Evolutionary conservation across 2,888 invertebrate genomes (phyloP), one percentile per base, ranked within the genome.

Genomic region (Chymomyza procnemis): DNA sequence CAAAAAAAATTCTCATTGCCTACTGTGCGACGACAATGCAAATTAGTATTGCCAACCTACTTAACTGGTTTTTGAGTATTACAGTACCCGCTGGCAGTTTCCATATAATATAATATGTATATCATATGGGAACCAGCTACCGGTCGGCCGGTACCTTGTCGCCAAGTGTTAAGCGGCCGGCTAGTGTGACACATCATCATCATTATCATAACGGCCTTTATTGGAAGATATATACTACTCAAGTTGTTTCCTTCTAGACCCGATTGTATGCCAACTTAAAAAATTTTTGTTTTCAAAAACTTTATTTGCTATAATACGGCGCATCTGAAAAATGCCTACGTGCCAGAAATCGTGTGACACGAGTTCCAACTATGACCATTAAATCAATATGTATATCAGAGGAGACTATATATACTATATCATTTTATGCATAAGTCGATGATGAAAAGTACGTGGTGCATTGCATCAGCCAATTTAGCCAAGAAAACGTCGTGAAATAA

Each of bases 381-480:
- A 41, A 41, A 41, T 50, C 12, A 59, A 18, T 59, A 41, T 47
- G 47, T 47, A 47, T 59, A 46, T 18, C 30, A 59, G 14, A 19
- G 34, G 34, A 14, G 19, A 46, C 50, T 59, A 47, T 18, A 52
- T 58, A 14, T 58, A 3, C 14, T 59, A 21, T 47, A 19, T 50
- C 16, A 14, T 18, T 58, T 5, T 26, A 55, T 47, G 26, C 16
- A 57, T 67, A 63, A 67, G 57, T 63, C 57, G 61, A 74, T 90
- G 88, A 89, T 81, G 90, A 84, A 86, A 90, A 79, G 60, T 79
- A 76, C 79, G 56, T 73, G 71, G 66, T 78, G 69, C 77, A 90
- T 90, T 90, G 90, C 90, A 90, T 90, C 90, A 90, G 89, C 90
- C 89, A 87, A 83, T 89, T 83, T 61, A 56, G 63, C 59, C 57